A percentile compares a stretch with the other conserved stretches of the same genome.
phyloP scores from a whole-genome alignment of 2,888 invertebrate genomes.

The Eupithecia subumbrata region DNA sequence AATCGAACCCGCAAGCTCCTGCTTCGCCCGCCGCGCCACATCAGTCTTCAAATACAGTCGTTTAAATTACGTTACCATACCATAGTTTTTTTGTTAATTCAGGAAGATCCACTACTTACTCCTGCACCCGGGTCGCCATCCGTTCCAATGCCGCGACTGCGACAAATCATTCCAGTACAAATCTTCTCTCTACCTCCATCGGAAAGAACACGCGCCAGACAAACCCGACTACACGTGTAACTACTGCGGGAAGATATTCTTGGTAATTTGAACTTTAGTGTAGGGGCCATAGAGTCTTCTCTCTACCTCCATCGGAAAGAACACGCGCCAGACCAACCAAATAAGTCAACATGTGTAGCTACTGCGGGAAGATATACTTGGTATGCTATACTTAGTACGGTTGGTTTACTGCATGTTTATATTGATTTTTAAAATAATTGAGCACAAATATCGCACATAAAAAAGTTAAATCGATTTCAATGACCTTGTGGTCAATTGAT shows the following conservation, averaged over 20 bases:
- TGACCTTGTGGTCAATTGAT: too few relatives aligned
- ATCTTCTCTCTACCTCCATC: constrained; percentile 82
- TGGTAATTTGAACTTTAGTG: constrained; percentile 53
- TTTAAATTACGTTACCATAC: too few relatives aligned
- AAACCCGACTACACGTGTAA: constrained; percentile 73
- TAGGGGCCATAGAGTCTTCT: constrained; percentile 66
- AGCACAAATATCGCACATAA: too few relatives aligned
- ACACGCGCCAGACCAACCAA: constrained; percentile 72
- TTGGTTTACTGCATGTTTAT: too few relatives aligned
- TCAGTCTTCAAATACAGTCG: too few relatives aligned
- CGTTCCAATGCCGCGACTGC: constrained; percentile 79
- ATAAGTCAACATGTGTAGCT: constrained; percentile 53
- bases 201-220: constrained; percentile 74
- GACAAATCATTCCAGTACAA: constrained; percentile 84
- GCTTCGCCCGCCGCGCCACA: too few relatives aligned
- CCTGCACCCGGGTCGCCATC: constrained; percentile 78
- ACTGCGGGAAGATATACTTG: constrained; percentile 79
- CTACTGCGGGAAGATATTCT: constrained; percentile 79
- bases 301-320: constrained; percentile 82
- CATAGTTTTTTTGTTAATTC: constrained; percentile 17
- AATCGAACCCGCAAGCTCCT: too few relatives aligned
- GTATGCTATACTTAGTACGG: too few relatives aligned
- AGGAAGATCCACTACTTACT: constrained; percentile 83
- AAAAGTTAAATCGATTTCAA: too few relatives aligned
- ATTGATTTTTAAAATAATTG: too few relatives aligned